Base-by-base conservation (phyloP, 1,140 invertebrate species). In the Drosophila pachea region DNA sequence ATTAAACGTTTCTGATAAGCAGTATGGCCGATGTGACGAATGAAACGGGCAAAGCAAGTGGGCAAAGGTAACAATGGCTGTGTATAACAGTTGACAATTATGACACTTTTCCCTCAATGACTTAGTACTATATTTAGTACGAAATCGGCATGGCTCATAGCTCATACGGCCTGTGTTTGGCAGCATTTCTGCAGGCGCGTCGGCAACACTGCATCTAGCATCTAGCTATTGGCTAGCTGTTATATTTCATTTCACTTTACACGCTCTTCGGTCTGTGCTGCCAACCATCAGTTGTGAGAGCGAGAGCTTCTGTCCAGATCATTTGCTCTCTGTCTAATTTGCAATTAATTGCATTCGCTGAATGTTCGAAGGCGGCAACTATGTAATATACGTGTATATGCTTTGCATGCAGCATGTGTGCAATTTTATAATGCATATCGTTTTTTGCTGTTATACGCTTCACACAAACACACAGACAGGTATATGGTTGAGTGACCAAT, bases 191-290 rank as follows among this genome's bases (percentile, higher is more conserved):
- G 14, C 5, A 11, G 42, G 48, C 61, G 32, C 38, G 40, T 66
- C 61, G 7, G 49, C 71, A 74, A 67, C 54, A 74, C 71, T 73
- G 61, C 11, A 43, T 29, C 38, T 53, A 16, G 35, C 35, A 5
- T 38, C 16, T 8, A 50, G 32, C 38, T 33, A 12, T 32, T 45
- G 12, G 40, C 12, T 43, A 43, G 32, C 38, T 43, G 29, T 43
- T 45, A 45, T 45, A 56, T 43, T 66, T n/a, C 5, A 45, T 16
- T 65, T 38, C 45, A 31, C 36, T 50, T 56, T 43, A 14, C 16
- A n/a, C 50, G 9, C 29, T 32, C 54, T 5, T 45, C 40, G 32
- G 54, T 8, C 29, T 9, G 35, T 36, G 7, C n/a, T 5, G 29
- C 6, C 52, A 42, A 31, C 36, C 53, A 32, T 55, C 53, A 40